Evolutionary conservation across 2,888 invertebrate species (phyloP), one percentile per base, ranked within the genome.

Genomic region (Drosophila histrio): DNA sequence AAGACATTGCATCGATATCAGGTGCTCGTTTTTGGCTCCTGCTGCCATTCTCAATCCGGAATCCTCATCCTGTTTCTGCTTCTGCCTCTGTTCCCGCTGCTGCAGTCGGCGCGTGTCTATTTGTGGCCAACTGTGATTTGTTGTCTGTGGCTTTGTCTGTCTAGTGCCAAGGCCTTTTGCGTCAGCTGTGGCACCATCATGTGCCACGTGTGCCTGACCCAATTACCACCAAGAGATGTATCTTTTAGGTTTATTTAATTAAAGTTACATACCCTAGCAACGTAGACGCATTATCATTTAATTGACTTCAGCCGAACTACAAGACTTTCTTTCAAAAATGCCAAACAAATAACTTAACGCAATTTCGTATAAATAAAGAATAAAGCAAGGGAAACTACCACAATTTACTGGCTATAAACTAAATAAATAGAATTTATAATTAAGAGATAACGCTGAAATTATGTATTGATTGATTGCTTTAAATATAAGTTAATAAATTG

Each of bases 101-200:
- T 34, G 11, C 5, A 11, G 4, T 24, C 63, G 74, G 69, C 88
- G 87, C 84, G 84, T 88, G 84, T 86, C 88, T 75, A 58, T 72
- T 75, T 74, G 81, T 69, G 74, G 82, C 85, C 87, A 87, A 85
- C 79, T 85, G 86, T 87, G 89, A 88, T 84, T 88, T 85, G 63
- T 63, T 69, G 49, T 50, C 57, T 68, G 71, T 2, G 36, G 38
- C 26, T 46, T 73, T 79, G 75, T 79, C 34, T 52, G n/a, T 5
- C 50, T 41, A 15, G 39, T 30, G 36, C 19, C 41, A 21, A 41
- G 34, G 17, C 22, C 17, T 6, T 6, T 9, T 5, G 59, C 60
- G 67, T 87, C 81, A 85, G 85, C 88, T 77, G 72, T 62, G 59
- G n/a, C 3, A 44, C 30, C 53, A 36, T 53, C 56, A 60, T 64